Base-by-base conservation (phyloP, 2,888 invertebrate genomes). In the Dicyrtoma fusca region DNA sequence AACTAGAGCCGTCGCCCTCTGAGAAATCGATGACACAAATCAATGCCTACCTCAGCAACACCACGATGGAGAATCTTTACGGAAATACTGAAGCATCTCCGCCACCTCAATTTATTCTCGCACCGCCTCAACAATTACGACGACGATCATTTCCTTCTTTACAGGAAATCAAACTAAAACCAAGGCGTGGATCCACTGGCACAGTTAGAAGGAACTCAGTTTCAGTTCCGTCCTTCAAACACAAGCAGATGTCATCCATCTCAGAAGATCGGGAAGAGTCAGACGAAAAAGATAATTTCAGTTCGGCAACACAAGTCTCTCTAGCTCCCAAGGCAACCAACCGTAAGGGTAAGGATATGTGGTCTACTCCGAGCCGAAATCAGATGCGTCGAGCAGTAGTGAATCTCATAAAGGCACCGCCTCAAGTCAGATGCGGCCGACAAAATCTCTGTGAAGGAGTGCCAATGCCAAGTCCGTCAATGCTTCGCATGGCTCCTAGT, bases 21-120 rank as follows among this genome's bases (percentile, higher is more conserved):
- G 23, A 23, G 13, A 21, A 23, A 14, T 63, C 63, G 14, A 5
- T 63, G 13, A 23, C 63, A 21, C 63, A 63, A 8, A 63, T 49
- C 8, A 44, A 47, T 19, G 21, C 63, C 1, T 63, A 63, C 23
- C 14, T 63, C 6, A 19, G 47, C 13, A 45, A 63, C 1, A 42
- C 62, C 1, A 44, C 8, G 17, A 10, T n/a, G 13, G 23, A 23
- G 3, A 6, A 55, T 34, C 34, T 8, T 34, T 34, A 34, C 34
- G 4, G 11, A 26, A 17, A 2, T 19, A 11, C 17, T 1, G 5
- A 11, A n/a, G 2, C 59, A 5, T 45, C 64, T 13, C 10, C n/a
- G 65, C 65, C 65, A 8, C 34, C 34, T 34, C 65, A 65, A n/a
- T 65, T 65, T 17, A 65, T 65, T 51, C 53, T 65, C 5, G 65